A percentile compares a stretch with the other conserved stretches of the same genome.
Evolutionary conservation across 2,113 vertebrate genomes (phyloP).

Genomic region (Engraulis encrasicolus): DNA sequence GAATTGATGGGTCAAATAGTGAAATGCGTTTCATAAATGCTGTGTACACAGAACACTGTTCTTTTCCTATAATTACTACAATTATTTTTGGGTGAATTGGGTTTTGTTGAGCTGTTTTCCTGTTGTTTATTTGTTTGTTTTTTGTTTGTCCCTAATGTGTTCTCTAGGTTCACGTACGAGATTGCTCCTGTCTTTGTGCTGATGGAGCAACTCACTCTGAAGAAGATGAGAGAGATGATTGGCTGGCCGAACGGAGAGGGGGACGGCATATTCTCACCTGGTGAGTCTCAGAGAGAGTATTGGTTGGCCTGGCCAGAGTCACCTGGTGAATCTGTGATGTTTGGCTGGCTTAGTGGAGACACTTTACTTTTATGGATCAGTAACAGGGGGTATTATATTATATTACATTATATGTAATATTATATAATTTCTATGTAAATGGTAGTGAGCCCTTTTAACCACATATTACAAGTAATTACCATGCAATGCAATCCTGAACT

Average conservation of each 20-base stretch:
- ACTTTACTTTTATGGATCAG: no score
- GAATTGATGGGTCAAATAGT: neutral
- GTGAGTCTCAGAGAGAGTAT: constrained; percentile 61
- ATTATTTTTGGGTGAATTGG: neutral
- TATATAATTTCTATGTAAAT: no score
- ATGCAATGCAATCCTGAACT: no score
- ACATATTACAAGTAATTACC: no score
- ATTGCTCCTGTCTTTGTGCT: constrained; percentile 98
- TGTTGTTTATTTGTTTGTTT: neutral
- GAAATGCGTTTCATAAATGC: neutral
- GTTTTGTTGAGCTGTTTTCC: neutral
- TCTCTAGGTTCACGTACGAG: constrained; percentile 96
- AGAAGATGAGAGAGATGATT: constrained; percentile 98
- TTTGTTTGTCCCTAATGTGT: constrained; percentile 15
- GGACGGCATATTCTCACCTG: constrained; percentile 96
- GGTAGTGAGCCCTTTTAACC: no score
- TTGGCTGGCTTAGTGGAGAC: no score
- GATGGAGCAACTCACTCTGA: constrained; percentile 98
- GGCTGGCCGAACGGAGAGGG: constrained; percentile 95
- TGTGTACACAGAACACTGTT: neutral
- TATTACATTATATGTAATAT: no score
- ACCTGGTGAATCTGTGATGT: no score
- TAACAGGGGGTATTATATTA: no score
- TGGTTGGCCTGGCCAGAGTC: no score
- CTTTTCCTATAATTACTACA: neutral